Evolutionary conservation across 2,113 vertebrate genomes (phyloP).

Genomic region (Ciconia stormi): DNA sequence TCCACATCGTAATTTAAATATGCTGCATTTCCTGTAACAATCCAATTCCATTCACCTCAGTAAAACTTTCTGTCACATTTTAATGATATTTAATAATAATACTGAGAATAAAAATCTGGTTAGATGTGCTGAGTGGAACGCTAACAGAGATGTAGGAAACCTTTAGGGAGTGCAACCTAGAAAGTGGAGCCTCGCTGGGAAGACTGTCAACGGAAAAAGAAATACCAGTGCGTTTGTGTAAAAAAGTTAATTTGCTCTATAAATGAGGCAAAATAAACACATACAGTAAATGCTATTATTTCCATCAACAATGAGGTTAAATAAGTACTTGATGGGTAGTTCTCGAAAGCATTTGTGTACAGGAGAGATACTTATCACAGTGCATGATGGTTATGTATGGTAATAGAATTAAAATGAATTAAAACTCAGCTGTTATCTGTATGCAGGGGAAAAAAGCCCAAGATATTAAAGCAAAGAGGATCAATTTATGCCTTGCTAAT

Average conservation of each 20-base stretch:
- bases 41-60: background rate
- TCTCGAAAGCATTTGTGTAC: slow-evolving; percentile 42
- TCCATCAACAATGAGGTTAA: slow-evolving; percentile 23
- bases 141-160: background rate
- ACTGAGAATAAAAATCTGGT: background rate
- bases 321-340: slow-evolving; percentile 22
- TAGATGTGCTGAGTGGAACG: background rate
- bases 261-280: slow-evolving; percentile 47
- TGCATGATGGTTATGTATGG: slow-evolving; percentile 19
- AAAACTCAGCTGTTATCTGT: slow-evolving; percentile 52
- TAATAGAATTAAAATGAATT: slow-evolving; percentile 66
- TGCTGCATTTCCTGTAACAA: background rate
- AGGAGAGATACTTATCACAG: slow-evolving; percentile 51
- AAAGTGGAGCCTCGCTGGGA: background rate
- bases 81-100: background rate
- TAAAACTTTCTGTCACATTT: background rate
- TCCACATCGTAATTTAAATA: background rate
- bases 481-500: slow-evolving; percentile 54
- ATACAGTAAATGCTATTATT: slow-evolving; percentile 33
- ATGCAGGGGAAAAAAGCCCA: background rate
- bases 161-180: background rate
- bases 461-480: slow-evolving; percentile 59
- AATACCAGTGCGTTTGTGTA: background rate
- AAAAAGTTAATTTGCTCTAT: slow-evolving; percentile 34
- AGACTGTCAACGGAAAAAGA: background rate